phyloP scores from a whole-genome alignment of 2,888 invertebrate species.

The Agrilus biguttatus region DNA sequence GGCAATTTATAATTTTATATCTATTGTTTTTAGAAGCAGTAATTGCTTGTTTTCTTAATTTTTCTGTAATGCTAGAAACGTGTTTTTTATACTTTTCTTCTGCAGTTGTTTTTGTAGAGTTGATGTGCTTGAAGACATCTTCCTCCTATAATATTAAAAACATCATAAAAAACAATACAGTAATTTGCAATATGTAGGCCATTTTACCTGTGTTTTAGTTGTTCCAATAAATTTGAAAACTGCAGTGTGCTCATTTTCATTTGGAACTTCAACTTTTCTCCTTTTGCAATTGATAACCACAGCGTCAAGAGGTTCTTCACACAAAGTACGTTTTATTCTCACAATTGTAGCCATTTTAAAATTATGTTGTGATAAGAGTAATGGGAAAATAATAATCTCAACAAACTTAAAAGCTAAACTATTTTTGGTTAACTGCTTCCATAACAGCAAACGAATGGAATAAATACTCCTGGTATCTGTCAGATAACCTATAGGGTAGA shows the following conservation, averaged over 20 bases:
- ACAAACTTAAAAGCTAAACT: no score
- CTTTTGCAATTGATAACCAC: constrained; percentile 58
- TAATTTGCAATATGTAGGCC: background rate
- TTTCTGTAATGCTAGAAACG: constrained; percentile 30
- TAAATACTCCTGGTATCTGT: no score
- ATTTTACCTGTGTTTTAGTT: constrained; percentile 46
- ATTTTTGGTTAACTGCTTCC: no score
- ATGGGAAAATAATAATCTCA: no score
- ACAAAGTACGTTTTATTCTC: constrained; percentile 56
- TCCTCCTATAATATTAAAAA: constrained; percentile 28
- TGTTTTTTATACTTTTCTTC: constrained; percentile 35
- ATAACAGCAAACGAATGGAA: no score
- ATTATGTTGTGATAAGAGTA: no score
- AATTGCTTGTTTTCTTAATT: constrained; percentile 32
- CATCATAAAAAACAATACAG: no score
- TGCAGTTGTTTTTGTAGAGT: constrained; percentile 34
- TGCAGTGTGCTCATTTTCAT: constrained; percentile 38
- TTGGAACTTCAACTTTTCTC: constrained; percentile 38
- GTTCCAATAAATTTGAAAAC: constrained; percentile 61
- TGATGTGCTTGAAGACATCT: constrained; percentile 30
- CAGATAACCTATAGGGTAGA: no score
- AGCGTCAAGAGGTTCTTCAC: constrained; percentile 56
- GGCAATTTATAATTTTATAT: constrained; percentile 44
- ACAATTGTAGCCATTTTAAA: constrained; percentile 44
- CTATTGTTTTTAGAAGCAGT: constrained; percentile 36